A percentile compares a stretch with the other conserved stretches of the same genome.
These are phyloP conservation scores for Calephelis perditalis DNA, from an alignment of 2,888 invertebrate genomes.

Conservation along the genomic window DNA sequence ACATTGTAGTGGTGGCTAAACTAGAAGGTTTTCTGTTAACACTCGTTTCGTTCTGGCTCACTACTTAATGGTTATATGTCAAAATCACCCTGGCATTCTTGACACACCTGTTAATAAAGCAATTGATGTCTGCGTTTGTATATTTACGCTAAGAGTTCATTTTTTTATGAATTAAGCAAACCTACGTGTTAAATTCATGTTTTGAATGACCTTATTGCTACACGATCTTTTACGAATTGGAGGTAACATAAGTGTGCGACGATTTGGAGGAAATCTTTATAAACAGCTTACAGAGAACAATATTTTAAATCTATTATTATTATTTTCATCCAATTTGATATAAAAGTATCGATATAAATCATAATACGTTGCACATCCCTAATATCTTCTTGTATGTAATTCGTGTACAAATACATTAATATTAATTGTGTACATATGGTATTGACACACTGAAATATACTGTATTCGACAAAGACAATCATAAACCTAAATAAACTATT, in stretches of 20 bases:
- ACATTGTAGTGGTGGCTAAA: constrained; percentile 5
- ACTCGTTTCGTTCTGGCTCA: constrained; percentile 29
- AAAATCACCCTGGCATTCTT: constrained; percentile 3
- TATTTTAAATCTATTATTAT: too few relatives aligned
- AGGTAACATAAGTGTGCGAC: not conserved
- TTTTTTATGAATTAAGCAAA: too few relatives aligned
- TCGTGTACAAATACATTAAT: too few relatives aligned
- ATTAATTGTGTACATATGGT: too few relatives aligned
- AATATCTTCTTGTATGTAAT: too few relatives aligned
- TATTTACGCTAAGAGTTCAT: not conserved
- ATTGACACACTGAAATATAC: too few relatives aligned
- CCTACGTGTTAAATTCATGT: not conserved
- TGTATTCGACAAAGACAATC: too few relatives aligned
- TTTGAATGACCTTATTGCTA: constrained; percentile 15
- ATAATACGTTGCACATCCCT: too few relatives aligned
- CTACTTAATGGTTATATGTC: constrained; percentile 12
- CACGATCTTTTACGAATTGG: constrained; percentile 15
- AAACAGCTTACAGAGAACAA: not conserved
- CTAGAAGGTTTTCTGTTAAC: constrained; percentile 16
- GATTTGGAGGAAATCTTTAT: too few relatives aligned
- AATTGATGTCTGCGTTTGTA: not conserved
- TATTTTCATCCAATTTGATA: too few relatives aligned
- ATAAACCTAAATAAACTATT: too few relatives aligned
- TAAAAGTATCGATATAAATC: too few relatives aligned
- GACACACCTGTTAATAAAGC: constrained; percentile 6